Evolutionary conservation across 2,797 vertebrate genomes (phyloP).

Genomic region (Monodelphis domestica): DNA sequence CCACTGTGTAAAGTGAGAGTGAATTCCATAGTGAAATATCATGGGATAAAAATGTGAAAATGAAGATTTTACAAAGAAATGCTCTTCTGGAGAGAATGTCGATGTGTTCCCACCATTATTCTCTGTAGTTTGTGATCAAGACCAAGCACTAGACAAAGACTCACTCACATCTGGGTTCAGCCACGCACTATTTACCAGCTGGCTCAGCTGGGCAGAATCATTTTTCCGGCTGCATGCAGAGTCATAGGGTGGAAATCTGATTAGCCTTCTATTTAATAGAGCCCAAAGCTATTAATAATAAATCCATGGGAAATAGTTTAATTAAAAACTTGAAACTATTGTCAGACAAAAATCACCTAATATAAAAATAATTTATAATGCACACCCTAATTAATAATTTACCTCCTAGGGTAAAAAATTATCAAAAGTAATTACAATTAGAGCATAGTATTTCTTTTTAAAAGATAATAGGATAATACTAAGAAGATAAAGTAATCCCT

Average conservation of each 20-base stretch:
- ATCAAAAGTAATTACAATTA: slow-evolving; percentile 84
- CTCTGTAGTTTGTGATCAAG: not conserved
- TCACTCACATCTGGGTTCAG: slow-evolving; percentile 3
- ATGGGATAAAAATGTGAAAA: slow-evolving; percentile 47
- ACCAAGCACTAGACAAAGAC: not conserved
- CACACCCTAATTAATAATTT: slow-evolving; percentile 84
- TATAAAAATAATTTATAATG: slow-evolving; percentile 83
- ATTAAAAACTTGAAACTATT: slow-evolving; percentile 81
- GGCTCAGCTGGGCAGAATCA: slow-evolving; percentile 50
- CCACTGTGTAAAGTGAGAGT: slow-evolving; percentile 36
- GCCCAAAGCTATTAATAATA: slow-evolving; percentile 83
- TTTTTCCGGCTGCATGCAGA: slow-evolving; percentile 56
- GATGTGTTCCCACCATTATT: not conserved
- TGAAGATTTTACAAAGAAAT: slow-evolving; percentile 55
- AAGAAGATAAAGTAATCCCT: slow-evolving; percentile 72
- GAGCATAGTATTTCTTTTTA: slow-evolving; percentile 77
- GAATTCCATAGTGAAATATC: slow-evolving; percentile 44
- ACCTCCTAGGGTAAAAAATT: slow-evolving; percentile 81
- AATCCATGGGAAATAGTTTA: slow-evolving; percentile 82
- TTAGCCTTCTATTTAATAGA: slow-evolving; percentile 78
- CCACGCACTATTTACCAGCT: slow-evolving; percentile 50
- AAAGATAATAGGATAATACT: slow-evolving; percentile 76
- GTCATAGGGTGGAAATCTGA: slow-evolving; percentile 71
- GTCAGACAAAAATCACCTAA: slow-evolving; percentile 78
- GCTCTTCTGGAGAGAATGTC: not conserved